Conservation (phyloP, 1,140 invertebrate species). For the Drosophila cardini region DNA sequence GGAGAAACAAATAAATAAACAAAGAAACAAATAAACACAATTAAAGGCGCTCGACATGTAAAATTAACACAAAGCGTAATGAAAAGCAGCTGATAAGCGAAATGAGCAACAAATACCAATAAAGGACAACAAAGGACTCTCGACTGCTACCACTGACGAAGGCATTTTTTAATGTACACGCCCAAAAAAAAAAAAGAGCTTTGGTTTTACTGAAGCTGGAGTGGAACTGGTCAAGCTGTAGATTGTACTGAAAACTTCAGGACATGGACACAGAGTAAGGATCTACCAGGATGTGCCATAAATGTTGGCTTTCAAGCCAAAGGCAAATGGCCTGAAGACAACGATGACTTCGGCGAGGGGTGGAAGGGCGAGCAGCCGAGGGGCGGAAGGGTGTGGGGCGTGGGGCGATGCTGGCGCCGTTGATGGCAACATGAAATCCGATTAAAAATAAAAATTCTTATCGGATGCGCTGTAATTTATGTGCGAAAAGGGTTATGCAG, state of each 20-base stretch:
- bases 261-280: constrained; percentile 59
- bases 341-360: constrained; percentile 40
- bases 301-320: constrained; percentile 74
- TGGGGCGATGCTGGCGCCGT: constrained; percentile 54
- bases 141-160: constrained; percentile 39
- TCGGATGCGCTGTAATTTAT: constrained; percentile 84
- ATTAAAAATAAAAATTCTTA: constrained; percentile 85
- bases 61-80: constrained; percentile 83
- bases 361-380: constrained; percentile 26
- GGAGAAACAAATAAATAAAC: constrained; percentile 20
- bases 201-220: constrained; percentile 1
- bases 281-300: constrained; percentile 72
- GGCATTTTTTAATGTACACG: constrained; percentile 70
- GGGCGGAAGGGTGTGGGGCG: constrained; percentile 8
- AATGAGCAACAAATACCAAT: constrained; percentile 76
- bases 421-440: constrained; percentile 84
- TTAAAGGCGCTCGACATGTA: constrained; percentile 65
- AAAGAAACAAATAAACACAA: constrained; percentile 74
- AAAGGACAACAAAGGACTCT: constrained; percentile 66
- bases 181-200: constrained; percentile 40
- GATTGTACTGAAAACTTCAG: constrained; percentile 48
- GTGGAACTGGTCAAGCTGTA: constrained; percentile 67
- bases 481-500: constrained; percentile 84
- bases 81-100: constrained; percentile 80
- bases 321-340: constrained; percentile 57